These are phyloP conservation scores for Ennomos erosarius DNA, from an alignment of 2,888 invertebrate genomes.

Conservation along the genomic window DNA sequence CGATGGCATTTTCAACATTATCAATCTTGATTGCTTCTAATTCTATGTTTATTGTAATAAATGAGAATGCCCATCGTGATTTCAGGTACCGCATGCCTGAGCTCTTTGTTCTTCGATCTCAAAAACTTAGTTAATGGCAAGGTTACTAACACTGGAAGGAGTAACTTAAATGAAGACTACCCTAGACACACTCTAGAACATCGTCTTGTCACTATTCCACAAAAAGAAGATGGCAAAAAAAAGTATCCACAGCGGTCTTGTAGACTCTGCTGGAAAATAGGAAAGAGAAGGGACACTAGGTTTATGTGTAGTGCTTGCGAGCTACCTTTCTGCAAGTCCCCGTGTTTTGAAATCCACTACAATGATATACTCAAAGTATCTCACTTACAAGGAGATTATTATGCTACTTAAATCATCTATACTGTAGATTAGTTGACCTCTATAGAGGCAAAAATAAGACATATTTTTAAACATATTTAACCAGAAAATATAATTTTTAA, in stretches of 20 bases:
- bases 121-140: constrained; percentile 83
- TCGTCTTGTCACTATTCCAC: constrained; percentile 80
- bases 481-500: constrained; percentile 12
- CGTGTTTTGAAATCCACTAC: constrained; percentile 80
- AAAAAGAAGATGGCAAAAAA: constrained; percentile 83
- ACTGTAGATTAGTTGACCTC: constrained; percentile 41
- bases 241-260: constrained; percentile 83
- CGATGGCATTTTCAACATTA: constrained; percentile 85
- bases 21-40: constrained; percentile 44
- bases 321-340: constrained; percentile 80
- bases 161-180: constrained; percentile 63
- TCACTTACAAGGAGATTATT: constrained; percentile 77
- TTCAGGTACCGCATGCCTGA: constrained; percentile 82
- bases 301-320: constrained; percentile 82
- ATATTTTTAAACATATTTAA: constrained; percentile 45
- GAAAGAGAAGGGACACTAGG: constrained; percentile 77
- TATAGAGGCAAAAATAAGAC: constrained; percentile 49
- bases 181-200: constrained; percentile 68
- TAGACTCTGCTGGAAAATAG: constrained; percentile 80
- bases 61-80: constrained; percentile 85
- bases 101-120: constrained; percentile 80
- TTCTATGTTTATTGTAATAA: constrained; percentile 48
- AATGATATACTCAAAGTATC: constrained; percentile 77
- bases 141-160: constrained; percentile 67
- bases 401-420: constrained; percentile 64